Evolutionary conservation across 2,888 invertebrate species (phyloP).

Genomic region (Listrodromus nycthemerus): DNA sequence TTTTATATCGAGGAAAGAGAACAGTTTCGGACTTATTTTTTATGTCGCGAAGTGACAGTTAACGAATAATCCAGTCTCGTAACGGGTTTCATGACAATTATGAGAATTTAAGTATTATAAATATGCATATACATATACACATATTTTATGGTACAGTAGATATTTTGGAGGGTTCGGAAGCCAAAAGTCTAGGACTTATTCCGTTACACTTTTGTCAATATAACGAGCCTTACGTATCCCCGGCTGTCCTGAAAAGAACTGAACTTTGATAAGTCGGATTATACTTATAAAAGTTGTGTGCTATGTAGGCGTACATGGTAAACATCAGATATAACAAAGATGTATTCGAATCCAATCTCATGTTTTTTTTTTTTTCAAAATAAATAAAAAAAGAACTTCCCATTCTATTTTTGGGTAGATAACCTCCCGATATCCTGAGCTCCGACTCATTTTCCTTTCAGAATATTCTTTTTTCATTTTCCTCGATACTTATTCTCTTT

Average conservation of each 20-base stretch:
- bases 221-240: not conserved
- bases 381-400: slow-evolving; percentile 6
- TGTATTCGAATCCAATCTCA: slow-evolving; percentile 38
- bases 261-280: not conserved
- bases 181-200: not conserved
- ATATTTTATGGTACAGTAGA: not conserved
- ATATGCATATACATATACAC: too few species aligned
- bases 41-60: slow-evolving; percentile 5
- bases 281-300: not conserved
- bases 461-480: slow-evolving; percentile 27
- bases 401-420: slow-evolving; percentile 29
- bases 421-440: not conserved
- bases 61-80: slow-evolving; percentile 40
- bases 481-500: slow-evolving; percentile 3
- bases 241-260: not conserved
- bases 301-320: slow-evolving; percentile 4
- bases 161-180: not conserved
- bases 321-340: slow-evolving; percentile 41
- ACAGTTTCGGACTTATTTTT: slow-evolving; percentile 7
- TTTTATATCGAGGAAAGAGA: slow-evolving; percentile 31
- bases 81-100: slow-evolving; percentile 29
- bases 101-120: slow-evolving; percentile 27
- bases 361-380: slow-evolving; percentile 32
- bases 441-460: slow-evolving; percentile 38
- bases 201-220: slow-evolving; percentile 2